These are phyloP conservation scores for Musca vetustissima DNA, from an alignment of 1,140 invertebrate species.

Conservation along the genomic window DNA sequence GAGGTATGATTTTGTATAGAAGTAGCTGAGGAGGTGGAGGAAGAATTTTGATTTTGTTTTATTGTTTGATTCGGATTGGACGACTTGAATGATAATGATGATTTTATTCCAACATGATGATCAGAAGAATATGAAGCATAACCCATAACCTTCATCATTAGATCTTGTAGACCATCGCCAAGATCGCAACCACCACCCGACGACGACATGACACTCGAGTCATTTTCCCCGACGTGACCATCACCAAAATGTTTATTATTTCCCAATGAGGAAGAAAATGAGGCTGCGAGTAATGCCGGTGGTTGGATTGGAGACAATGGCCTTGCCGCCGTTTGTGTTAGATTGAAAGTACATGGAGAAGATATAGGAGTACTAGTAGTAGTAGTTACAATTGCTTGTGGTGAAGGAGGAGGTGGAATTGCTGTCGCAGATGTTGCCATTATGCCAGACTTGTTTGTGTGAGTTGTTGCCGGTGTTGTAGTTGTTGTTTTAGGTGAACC, in stretches of 20 bases:
- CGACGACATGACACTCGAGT: neutral
- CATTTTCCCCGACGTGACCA: neutral
- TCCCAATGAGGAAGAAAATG: neutral
- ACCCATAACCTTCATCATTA: conserved; percentile 11
- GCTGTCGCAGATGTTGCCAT: conserved; percentile 32
- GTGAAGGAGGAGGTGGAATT: conserved; percentile 33
- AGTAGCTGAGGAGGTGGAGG: conserved; percentile 5
- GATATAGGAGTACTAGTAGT: conserved; percentile 40
- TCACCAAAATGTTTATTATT: conserved; percentile 12
- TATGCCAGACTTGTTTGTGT: conserved; percentile 25
- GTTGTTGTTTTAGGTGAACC: conserved; percentile 31
- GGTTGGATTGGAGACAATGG: conserved; percentile 24
- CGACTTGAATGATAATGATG: conserved; percentile 22
- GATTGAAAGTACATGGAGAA: conserved; percentile 6
- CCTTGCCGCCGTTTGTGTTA: neutral
- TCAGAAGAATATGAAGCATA: no score
- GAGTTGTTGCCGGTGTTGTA: conserved; percentile 29
- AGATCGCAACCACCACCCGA: conserved; percentile 31
- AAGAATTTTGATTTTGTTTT: conserved; percentile 10
- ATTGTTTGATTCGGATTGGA: conserved; percentile 9
- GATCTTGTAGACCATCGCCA: conserved; percentile 20
- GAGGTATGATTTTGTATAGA: conserved; percentile 26
- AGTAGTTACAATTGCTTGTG: conserved; percentile 47
- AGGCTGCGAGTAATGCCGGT: conserved; percentile 20
- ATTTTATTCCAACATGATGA: neutral